phyloP scores from a whole-genome alignment of 2,888 invertebrate species.

The Amphipoea oculea region DNA sequence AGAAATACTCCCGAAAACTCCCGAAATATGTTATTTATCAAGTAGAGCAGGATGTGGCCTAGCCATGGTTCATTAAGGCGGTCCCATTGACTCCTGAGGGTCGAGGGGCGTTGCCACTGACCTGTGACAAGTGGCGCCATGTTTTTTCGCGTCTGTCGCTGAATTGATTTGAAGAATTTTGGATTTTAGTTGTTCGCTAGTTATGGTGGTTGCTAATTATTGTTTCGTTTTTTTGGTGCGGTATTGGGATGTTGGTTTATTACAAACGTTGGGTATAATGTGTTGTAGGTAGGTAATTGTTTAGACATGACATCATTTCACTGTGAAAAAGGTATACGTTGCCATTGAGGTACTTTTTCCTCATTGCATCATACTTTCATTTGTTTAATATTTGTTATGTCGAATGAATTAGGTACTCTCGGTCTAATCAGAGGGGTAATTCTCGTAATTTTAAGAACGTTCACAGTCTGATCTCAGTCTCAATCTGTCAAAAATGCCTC shows the following conservation, averaged over 20 bases:
- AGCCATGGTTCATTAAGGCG: conserved; percentile 79
- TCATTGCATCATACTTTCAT: background rate
- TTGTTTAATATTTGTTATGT: background rate
- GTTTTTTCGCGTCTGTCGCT: conserved; percentile 73
- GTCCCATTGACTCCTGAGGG: conserved; percentile 67
- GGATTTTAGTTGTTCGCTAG: conserved; percentile 29
- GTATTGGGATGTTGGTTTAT: background rate
- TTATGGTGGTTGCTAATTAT: conserved; percentile 25
- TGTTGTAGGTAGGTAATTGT: background rate
- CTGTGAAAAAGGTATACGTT: background rate
- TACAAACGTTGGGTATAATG: background rate
- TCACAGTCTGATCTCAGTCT: no score
- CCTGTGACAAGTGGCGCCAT: conserved; percentile 86
- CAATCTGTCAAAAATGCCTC: no score
- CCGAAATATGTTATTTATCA: conserved; percentile 54
- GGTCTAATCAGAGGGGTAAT: no score
- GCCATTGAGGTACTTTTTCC: background rate
- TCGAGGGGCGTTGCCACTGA: conserved; percentile 74
- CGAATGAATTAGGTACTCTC: background rate
- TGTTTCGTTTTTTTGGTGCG: background rate
- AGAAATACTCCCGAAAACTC: conserved; percentile 10
- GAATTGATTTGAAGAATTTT: conserved; percentile 60
- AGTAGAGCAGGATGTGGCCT: conserved; percentile 70
- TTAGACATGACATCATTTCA: background rate
- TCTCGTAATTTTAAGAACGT: no score